Base-by-base conservation (phyloP, 2,113 vertebrate species). In the Condylura cristata region DNA sequence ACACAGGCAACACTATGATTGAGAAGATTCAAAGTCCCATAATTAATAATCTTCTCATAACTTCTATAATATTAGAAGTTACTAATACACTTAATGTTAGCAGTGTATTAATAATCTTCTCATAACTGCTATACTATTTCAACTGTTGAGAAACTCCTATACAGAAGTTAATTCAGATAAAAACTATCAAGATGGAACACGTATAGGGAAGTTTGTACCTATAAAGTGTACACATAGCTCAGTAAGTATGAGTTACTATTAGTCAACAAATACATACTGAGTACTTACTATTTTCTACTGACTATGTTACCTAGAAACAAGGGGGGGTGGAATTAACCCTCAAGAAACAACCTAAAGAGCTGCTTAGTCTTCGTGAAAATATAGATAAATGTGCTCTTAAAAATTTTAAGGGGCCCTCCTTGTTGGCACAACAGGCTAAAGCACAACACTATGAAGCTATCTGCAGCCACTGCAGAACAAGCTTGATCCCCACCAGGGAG, bases 271-370 rank as follows among this genome's bases (percentile, higher is more conserved):
- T 39, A 83, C 30, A 16, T 37, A 76, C 8, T 53, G 90, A 86
- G 51, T 68, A 63, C 44, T 65, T 61, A 56, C 37, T 85, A 63
- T 75, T 81, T 88, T 48, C 41, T 75, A 70, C 60, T 41, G 9
- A 93, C 6, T 34, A 9, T 86, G 85, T 41, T 56, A 85, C 71
- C 17, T 6, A 85, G 78, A 96, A 75, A 75, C 26, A 81, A 70
- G n/a, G n/a, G n/a, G n/a, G n/a, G n/a, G n/a, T n/a, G n/a, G n/a
- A n/a, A n/a, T n/a, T n/a, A n/a, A n/a, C n/a, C n/a, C n/a, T 68
- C 51, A 82, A 68, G 22, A 60, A 12, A 32, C 30, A 70, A 14
- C 20, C 39, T 0, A 56, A 70, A 18, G 16, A 86, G 20, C 11
- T 87, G n/a, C 17, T 41, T 71, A 90, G 20, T 28, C 60, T 61